Evolutionary conservation across 2,113 vertebrate genomes (phyloP), one percentile per base, ranked within the genome.

Genomic region (Neofelis nebulosa): DNA sequence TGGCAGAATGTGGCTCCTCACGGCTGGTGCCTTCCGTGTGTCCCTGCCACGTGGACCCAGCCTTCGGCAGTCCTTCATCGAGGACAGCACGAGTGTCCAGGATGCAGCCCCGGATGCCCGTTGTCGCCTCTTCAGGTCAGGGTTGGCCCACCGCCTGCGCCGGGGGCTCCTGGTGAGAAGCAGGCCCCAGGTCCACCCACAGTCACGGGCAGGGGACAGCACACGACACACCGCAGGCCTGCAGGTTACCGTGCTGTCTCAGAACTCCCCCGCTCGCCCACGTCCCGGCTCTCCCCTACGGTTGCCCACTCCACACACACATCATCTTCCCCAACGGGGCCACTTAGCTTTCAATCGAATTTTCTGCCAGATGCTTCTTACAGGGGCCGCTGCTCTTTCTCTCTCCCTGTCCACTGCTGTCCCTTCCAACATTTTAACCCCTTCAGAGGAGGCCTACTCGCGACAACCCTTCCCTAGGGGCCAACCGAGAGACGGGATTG

Each of bases 201-300:
- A 3, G 31, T 9, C 19, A 16, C 6, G 3, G 48, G 7, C 14
- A 41, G 2, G 36, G 10, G 31, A 18, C 23, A 9, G 12, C 66
- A 21, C 5, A 4, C 18, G 8, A 2, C 13, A 23, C 1, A 18
- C 15, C 0, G 3, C 7, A 7, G 12, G 21, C 25, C 38, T 15
- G 23, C 73, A 48, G 41, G 73, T 76, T 25, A 6, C 41, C 1
- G 2, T 6, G 31, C n/a, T 74, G 29, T 50, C 82, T 78, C 36
- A 74, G 57, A 63, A 36, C 27, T 16, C 36, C 14, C 71, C 15
- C 0, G 2, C 14, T 38, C 18, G 1, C 16, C 13, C 3, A 4
- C 2, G 8, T 74, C 16, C 50, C 6, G 14, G 36, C 9, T 63
- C 25, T n/a, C 5, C 23, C 11, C 48, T 45, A 21, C 1, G 8